Conservation (phyloP, 2,797 vertebrate species). For the Sylvia borin region DNA sequence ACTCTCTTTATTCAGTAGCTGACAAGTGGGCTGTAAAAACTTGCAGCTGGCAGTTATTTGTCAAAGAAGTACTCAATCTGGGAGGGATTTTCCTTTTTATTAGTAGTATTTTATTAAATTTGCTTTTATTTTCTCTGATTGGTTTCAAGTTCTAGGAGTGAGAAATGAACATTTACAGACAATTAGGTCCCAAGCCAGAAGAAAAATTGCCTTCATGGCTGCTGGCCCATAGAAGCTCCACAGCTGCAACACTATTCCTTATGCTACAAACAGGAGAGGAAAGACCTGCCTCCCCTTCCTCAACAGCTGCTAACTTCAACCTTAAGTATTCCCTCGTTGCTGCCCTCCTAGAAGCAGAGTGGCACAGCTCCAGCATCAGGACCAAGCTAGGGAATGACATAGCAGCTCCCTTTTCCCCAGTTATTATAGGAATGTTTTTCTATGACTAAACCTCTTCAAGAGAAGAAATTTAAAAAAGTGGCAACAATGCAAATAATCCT, state of each 20-base stretch:
- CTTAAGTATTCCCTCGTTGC: conserved; percentile 27
- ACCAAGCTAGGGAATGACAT: not conserved
- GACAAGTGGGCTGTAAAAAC: conserved; percentile 51
- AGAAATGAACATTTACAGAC: conserved; percentile 60
- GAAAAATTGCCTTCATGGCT: conserved; percentile 57
- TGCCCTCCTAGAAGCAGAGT: conserved; percentile 35
- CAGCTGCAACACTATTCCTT: conserved; percentile 43
- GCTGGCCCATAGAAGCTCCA: conserved; percentile 28
- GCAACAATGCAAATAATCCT: not conserved
- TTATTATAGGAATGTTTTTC: not conserved
- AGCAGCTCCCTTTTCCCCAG: not conserved
- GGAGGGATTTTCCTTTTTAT: conserved; percentile 51
- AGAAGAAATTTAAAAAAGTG: not conserved
- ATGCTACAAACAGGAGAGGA: not conserved
- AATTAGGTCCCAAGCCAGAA: conserved; percentile 62
- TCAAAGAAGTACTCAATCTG: conserved; percentile 45
- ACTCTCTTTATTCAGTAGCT: conserved; percentile 49
- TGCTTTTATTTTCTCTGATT: conserved; percentile 63
- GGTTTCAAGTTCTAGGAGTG: conserved; percentile 42
- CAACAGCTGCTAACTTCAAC: conserved; percentile 52
- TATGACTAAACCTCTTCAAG: not conserved
- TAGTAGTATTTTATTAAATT: conserved; percentile 58
- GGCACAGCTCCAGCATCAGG: conserved; percentile 19
- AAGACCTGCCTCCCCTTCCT: conserved; percentile 22
- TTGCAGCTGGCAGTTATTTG: conserved; percentile 49